phyloP scores from a whole-genome alignment of 1,140 invertebrate species.

The Metopolophium dirhodum region DNA sequence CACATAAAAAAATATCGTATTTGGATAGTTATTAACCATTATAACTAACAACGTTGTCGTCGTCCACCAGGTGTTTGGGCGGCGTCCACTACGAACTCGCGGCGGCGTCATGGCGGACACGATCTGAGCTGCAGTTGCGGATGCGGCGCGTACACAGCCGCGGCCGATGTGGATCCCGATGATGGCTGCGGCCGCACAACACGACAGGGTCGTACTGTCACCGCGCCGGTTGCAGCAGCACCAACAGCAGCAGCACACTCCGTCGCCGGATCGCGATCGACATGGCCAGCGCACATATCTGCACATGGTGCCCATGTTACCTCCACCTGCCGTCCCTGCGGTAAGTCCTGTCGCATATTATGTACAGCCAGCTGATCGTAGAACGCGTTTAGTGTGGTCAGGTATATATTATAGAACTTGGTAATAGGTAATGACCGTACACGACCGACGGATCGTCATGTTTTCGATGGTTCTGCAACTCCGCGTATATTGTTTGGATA shows the following conservation, averaged over 20 bases:
- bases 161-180: conserved; percentile 59
- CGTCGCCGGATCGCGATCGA: conserved; percentile 26
- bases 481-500: too few species aligned
- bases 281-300: conserved; percentile 37
- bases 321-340: neutral
- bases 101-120: conserved; percentile 7
- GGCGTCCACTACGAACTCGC: neutral
- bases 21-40: too few species aligned
- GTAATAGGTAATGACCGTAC: too few species aligned
- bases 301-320: conserved; percentile 50
- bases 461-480: too few species aligned
- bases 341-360: neutral
- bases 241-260: conserved; percentile 40
- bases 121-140: conserved; percentile 34
- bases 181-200: conserved; percentile 58
- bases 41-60: too few species aligned
- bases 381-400: too few species aligned
- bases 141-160: conserved; percentile 41
- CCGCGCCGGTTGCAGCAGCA: conserved; percentile 56
- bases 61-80: neutral
- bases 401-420: too few species aligned
- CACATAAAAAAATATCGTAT: too few species aligned
- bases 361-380: too few species aligned
- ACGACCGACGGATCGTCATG: too few species aligned
- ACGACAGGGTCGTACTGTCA: conserved; percentile 57